These are phyloP conservation scores for Fistularia tabacaria DNA, from an alignment of 2,797 vertebrate species.

Conservation along the genomic window DNA sequence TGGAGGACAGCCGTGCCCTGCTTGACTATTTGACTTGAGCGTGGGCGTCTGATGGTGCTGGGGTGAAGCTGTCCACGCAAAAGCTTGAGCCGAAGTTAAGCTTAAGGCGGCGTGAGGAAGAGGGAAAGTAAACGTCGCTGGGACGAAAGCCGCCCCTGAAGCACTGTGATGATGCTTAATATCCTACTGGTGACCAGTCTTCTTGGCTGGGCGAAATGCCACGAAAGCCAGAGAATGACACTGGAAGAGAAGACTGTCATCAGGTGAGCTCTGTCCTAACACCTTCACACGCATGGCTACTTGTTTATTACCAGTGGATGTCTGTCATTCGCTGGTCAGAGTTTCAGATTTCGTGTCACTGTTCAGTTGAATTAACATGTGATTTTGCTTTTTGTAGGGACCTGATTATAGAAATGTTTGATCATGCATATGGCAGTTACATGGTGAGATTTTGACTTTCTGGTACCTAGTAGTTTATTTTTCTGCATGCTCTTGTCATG, in stretches of 20 bases:
- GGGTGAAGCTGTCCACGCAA: constrained; percentile 15
- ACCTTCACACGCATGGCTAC: background rate
- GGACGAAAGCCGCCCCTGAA: constrained; percentile 5
- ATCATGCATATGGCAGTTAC: constrained; percentile 83
- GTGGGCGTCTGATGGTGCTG: constrained; percentile 32
- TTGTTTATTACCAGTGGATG: background rate
- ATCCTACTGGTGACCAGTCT: constrained; percentile 56
- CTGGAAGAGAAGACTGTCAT: constrained; percentile 72
- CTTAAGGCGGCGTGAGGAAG: constrained; percentile 23
- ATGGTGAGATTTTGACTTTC: constrained; percentile 69
- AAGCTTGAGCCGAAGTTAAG: constrained; percentile 11
- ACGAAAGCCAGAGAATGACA: constrained; percentile 73
- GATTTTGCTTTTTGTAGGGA: constrained; percentile 62
- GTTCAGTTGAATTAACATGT: background rate
- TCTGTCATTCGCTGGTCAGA: background rate
- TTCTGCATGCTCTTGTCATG: background rate
- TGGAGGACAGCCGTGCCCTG: constrained; percentile 32
- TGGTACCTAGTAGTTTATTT: background rate
- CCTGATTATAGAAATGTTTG: constrained; percentile 82
- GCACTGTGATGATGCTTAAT: constrained; percentile 40
- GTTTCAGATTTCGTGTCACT: background rate
- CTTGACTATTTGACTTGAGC: constrained; percentile 43
- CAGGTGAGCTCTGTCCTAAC: constrained; percentile 55
- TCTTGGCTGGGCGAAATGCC: constrained; percentile 52
- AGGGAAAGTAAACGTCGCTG: constrained; percentile 9